Evolutionary conservation across 2,797 vertebrate species (phyloP), one percentile per base, ranked within the genome.

Genomic region (Eurystomus glaucurus): DNA sequence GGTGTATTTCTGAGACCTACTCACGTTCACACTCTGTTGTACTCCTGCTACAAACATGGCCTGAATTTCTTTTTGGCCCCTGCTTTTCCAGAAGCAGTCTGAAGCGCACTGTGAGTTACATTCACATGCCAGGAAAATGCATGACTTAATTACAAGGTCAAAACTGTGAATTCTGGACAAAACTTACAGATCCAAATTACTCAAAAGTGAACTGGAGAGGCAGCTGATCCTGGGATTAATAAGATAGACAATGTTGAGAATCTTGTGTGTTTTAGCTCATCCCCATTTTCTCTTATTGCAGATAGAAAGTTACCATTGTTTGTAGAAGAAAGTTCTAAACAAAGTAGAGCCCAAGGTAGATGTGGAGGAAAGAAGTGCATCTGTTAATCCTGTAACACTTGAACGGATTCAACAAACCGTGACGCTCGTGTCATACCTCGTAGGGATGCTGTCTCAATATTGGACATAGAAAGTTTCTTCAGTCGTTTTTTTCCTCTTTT

Each of bases 401-500:
- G 29, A 51, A 55, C 12, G 35, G 54, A 62, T 45, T 86, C 61
- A 72, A 25, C 69, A 35, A 71, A 35, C 23, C 4, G 2, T 35
- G 58, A 19, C 8, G 17, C 28, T 41, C 20, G 18, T 26, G 50
- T 19, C 75, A 92, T 98, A 99, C 99, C 99, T 99, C 99, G 98
- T 70, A 99, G 98, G 85, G 99, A 99, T 0, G 99, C 97, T 29
- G 99, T 99, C 98, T 99, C 99, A 95, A 99, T 98, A 96, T 99
- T 99, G 93, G 99, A 99, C 98, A 99, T 98, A 23, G 99, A 99
- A 86, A 99, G 98, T 95, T 99, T 99, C 98, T 99, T 99, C 93
- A 99, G 98, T 84, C 99, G 98, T 97, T 99, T 99, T 98, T 99
- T 99, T 88, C 99, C 99, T 98, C 99, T 98, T 98, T 99, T 99